phyloP scores from a whole-genome alignment of 2,113 vertebrate genomes.

The Chrysemys picta region DNA sequence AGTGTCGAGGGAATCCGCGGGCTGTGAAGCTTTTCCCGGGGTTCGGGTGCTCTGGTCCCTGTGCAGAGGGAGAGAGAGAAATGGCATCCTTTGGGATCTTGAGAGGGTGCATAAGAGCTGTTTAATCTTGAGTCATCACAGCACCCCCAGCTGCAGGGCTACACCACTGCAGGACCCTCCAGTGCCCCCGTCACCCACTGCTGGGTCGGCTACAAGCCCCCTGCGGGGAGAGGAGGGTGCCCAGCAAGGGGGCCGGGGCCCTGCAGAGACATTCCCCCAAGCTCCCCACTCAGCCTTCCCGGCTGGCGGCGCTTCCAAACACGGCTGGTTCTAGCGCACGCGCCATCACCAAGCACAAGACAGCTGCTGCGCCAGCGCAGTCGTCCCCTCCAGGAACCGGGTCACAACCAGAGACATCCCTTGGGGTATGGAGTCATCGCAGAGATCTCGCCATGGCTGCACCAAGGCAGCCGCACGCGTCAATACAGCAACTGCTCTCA shows the following conservation, averaged over 20 bases:
- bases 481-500: background rate
- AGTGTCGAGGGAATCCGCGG: conserved; percentile 94
- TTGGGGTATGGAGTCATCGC: fast-evolving
- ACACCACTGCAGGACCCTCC: background rate
- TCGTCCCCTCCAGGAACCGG: background rate
- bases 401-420: fast-evolving
- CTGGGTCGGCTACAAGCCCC: background rate
- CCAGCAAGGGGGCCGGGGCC: fast-evolving
- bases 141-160: background rate
- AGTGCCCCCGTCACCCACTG: background rate
- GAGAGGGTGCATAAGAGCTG: background rate
- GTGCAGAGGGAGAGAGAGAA: conserved; percentile 51
- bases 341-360: background rate
- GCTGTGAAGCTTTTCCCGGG: conserved; percentile 94
- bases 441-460: too few species aligned
- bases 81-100: background rate
- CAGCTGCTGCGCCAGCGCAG: background rate
- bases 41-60: conserved; percentile 94
- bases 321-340: background rate
- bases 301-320: background rate
- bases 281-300: background rate
- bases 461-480: background rate
- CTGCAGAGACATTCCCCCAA: fast-evolving
- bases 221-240: background rate
- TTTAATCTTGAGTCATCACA: background rate